Evolutionary conservation across 2,888 invertebrate species (phyloP).

Genomic region (Helicoverpa assulta): DNA sequence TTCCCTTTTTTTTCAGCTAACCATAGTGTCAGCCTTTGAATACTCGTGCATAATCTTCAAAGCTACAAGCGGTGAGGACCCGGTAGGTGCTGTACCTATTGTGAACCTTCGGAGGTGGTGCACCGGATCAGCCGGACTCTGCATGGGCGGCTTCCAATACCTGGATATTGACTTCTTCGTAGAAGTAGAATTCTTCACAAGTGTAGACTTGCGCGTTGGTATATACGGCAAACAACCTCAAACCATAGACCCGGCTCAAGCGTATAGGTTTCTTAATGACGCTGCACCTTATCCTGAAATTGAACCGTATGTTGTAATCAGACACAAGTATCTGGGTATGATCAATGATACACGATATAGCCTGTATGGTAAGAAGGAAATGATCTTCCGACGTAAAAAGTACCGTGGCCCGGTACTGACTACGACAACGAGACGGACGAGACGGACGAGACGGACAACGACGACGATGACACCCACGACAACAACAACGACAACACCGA

Average conservation of each 20-base stretch:
- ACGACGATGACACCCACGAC: too few relatives aligned
- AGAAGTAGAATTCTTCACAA: background rate
- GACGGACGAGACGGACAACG: too few relatives aligned
- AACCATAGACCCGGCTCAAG: background rate
- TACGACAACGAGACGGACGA: too few relatives aligned
- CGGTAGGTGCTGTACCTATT: background rate
- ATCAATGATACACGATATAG: background rate
- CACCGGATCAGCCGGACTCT: background rate
- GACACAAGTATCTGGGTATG: background rate
- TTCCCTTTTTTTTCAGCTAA: background rate
- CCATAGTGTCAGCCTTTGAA: background rate
- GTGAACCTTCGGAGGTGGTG: background rate
- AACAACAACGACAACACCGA: too few relatives aligned
- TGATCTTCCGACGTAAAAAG: background rate
- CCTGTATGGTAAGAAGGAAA: background rate
- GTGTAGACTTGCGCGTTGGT: background rate
- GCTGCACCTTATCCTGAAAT: background rate
- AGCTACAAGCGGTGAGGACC: background rate
- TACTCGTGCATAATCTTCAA: constrained; percentile 1
- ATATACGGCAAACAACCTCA: background rate
- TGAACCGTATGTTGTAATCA: background rate
- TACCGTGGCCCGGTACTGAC: too few relatives aligned
- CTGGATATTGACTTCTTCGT: background rate
- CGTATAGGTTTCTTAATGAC: background rate
- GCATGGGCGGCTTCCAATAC: background rate